Evolutionary conservation across 35 echinoderm and acorn worm species (phyloP).

Genomic region (Lytechinus pictus): DNA sequence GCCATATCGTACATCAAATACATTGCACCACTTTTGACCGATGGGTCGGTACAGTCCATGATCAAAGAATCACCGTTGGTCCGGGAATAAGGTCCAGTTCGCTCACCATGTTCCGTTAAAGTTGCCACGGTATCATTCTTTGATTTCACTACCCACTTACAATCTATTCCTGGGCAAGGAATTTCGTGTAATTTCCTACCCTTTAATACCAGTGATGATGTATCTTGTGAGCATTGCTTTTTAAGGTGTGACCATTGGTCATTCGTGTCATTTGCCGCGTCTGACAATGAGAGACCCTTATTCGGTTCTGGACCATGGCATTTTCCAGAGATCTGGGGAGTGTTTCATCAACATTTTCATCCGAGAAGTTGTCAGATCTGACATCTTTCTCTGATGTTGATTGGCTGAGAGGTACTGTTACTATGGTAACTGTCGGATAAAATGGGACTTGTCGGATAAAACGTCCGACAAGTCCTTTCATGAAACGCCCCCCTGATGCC

Average conservation of each 20-base stretch:
- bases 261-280: background rate
- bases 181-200: background rate
- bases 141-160: background rate
- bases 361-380: no score
- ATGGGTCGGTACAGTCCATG: background rate
- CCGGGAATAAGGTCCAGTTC: background rate
- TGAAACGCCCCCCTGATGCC: no score
- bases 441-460: no score
- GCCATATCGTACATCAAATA: no score
- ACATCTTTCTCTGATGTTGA: no score
- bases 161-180: background rate
- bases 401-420: no score
- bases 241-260: background rate
- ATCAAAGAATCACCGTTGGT: background rate
- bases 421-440: no score
- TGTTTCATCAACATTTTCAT: no score
- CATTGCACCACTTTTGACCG: background rate
- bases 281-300: background rate
- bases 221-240: no score
- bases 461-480: no score
- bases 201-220: background rate
- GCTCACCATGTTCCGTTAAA: background rate
- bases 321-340: background rate
- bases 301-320: background rate
- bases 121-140: background rate